Evolutionary conservation across 2,888 invertebrate species (phyloP), one percentile per base, ranked within the genome.

Genomic region (Quadroppia sp.): DNA sequence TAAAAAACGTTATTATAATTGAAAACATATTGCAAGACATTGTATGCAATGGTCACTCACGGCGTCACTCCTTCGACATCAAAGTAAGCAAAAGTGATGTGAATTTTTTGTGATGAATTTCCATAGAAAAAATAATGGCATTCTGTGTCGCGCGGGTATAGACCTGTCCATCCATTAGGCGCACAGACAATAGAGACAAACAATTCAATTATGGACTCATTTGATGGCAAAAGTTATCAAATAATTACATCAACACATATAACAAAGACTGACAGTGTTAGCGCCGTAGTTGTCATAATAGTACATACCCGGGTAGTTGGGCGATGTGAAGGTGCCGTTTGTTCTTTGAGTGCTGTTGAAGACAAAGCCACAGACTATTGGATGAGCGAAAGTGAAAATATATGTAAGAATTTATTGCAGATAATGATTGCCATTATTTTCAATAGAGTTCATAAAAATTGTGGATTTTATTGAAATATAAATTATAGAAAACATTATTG

Each of bases 41-140:
- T 36, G 36, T 36, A 30, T 30, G 25, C 4, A 48, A 53, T 23
- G 20, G 53, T 45, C 40, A 88, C 90, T 89, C 87, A 96, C 95
- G 94, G 94, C 79, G 89, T 85, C 75, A 95, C 90, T 77, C 96
- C 97, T 83, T 97, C 96, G 59, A 97, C 91, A 82, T 95, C 94
- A 81, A 95, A 95, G 83, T 90, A 91, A 71, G 89, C 89, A 82
- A 95, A 95, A 81, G 90, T 89, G 59, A 83, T 78, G 75, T 79
- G 78, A 23, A 83, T 81, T 74, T 78, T 78, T 75, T 83, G 82
- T 17, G 80, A 78, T 28, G 78, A 76, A 48, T 78, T 78, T 48
- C 82, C 83, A 64, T 79, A 78, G 78, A 84, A 83, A 67, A 81
- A 79, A 77, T 82, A 84, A 71, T 80, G 80, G 78, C 84, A 84